Percentiles rank a stretch among this genome's conserved stretches.
These are phyloP conservation scores for Colaptes auratus DNA, from an alignment of 2,113 vertebrate species.

Conservation along the genomic window DNA sequence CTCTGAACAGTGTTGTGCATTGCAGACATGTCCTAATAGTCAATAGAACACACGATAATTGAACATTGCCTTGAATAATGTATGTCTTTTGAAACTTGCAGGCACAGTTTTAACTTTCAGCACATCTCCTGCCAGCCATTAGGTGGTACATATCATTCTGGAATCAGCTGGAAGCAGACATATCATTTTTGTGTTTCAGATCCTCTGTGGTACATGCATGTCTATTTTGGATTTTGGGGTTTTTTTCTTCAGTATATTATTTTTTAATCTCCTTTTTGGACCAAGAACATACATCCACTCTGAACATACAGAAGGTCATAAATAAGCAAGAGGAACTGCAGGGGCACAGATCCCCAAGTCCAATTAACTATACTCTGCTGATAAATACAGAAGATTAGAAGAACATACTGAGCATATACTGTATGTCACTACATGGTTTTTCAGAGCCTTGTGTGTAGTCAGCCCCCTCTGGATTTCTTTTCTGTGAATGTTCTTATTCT, in stretches of 20 bases:
- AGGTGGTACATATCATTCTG: neutral
- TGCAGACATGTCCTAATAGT: neutral
- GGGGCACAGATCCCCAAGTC: neutral
- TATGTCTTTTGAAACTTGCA: neutral
- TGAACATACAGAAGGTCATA: neutral
- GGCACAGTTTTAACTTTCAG: neutral
- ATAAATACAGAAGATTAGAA: neutral
- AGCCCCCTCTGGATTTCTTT: neutral
- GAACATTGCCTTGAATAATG: neutral
- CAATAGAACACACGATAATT: neutral
- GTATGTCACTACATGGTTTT: neutral
- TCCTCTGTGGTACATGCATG: neutral
- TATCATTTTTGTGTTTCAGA: neutral
- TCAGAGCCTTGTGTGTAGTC: neutral
- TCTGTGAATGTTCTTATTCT: neutral
- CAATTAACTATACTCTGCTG: neutral
- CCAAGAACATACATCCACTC: neutral
- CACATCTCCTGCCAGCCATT: neutral
- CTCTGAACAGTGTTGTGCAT: neutral
- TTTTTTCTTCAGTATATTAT: neutral
- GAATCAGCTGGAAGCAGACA: neutral
- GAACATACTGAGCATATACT: neutral
- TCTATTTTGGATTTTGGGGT: neutral
- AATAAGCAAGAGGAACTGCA: neutral
- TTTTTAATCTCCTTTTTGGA: neutral